Evolutionary conservation across 2,113 vertebrate species (phyloP).

Genomic region (Serinus canaria): DNA sequence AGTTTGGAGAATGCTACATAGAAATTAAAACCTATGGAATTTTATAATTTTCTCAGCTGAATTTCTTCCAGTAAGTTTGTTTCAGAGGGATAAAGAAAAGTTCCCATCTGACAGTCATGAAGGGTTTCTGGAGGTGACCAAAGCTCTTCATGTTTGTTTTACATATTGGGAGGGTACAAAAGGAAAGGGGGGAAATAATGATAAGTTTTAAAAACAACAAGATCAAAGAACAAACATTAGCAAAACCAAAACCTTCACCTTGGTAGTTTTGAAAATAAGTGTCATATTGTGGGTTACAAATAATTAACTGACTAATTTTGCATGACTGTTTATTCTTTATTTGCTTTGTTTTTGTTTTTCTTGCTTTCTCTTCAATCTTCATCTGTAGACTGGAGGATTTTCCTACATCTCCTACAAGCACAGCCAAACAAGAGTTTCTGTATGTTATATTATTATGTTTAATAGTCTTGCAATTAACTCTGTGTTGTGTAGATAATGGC

Average conservation of each 20-base stretch:
- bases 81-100: neutral
- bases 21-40: neutral
- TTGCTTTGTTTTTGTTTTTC: conserved; percentile 81
- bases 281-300: conserved; percentile 64
- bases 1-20: neutral
- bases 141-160: neutral
- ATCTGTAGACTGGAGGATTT: conserved; percentile 98
- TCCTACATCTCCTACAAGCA: conserved; percentile 99
- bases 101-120: neutral
- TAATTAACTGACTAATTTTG: conserved; percentile 66
- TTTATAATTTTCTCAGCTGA: neutral
- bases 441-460: conserved; percentile 81
- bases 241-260: neutral
- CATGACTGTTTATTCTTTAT: conserved; percentile 72
- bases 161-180: neutral
- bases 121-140: neutral
- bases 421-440: conserved; percentile 99
- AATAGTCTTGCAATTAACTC: conserved; percentile 70
- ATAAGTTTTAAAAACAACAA: neutral
- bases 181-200: neutral
- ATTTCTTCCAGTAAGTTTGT: neutral
- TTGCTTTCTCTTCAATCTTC: conserved; percentile 82
- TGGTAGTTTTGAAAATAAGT: conserved; percentile 11
- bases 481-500: conserved; percentile 50
- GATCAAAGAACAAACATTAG: neutral